phyloP scores from a whole-genome alignment of 1,140 invertebrate genomes.

The Hormaphis cornu region DNA sequence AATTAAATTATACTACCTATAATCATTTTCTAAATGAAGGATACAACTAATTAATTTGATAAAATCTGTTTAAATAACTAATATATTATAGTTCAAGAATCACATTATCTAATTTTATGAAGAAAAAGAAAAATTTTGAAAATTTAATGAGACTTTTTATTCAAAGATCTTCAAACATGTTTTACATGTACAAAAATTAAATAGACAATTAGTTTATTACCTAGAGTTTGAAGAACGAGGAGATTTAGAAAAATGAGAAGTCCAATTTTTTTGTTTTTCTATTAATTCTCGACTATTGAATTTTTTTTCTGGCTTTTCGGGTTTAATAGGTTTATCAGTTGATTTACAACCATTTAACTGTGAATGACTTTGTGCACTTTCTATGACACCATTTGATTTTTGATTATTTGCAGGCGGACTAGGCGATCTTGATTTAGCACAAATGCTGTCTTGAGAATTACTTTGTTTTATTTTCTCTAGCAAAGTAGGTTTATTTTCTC shows the following conservation, averaged over 20 bases:
- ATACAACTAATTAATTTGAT: too few relatives aligned
- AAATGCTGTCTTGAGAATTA: conserved; percentile 26
- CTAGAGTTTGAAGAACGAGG: conserved; percentile 18
- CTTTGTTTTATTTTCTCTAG: conserved; percentile 24
- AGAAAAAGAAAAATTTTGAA: too few relatives aligned
- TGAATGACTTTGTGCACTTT: conserved; percentile 9
- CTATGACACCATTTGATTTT: conserved; percentile 11
- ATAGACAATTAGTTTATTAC: too few relatives aligned
- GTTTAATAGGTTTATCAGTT: conserved; percentile 48
- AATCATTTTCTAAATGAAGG: too few relatives aligned
- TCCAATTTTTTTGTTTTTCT: conserved; percentile 84
- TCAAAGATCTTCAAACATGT: too few relatives aligned
- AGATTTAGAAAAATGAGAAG: conserved; percentile 73
- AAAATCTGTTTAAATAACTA: background rate
- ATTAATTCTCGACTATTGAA: conserved; percentile 76
- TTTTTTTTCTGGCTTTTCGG: conserved; percentile 69
- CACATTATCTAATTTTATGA: too few relatives aligned
- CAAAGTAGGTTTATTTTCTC: conserved; percentile 15
- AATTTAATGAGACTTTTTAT: too few relatives aligned
- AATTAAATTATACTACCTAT: too few relatives aligned
- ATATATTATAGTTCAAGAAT: background rate
- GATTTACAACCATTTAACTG: conserved; percentile 19
- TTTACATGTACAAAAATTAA: too few relatives aligned
- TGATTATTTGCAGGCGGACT: conserved; percentile 6
- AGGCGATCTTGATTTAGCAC: conserved; percentile 25